Conservation (phyloP, 2,797 vertebrate species). For the Karalla daura region DNA sequence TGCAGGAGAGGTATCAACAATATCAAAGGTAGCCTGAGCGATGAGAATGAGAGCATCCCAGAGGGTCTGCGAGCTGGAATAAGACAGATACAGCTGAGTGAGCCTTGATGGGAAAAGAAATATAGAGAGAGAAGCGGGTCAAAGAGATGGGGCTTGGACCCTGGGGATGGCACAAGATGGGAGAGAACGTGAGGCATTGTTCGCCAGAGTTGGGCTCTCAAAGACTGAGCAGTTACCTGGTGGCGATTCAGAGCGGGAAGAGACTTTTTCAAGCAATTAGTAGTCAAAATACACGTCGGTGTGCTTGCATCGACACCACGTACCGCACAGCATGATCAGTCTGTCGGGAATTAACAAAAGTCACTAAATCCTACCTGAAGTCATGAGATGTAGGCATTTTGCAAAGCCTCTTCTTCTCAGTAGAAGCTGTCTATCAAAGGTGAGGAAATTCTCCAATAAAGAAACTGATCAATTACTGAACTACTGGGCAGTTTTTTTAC, state of each 20-base stretch:
- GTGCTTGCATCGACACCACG: neutral
- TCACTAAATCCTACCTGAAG: no score
- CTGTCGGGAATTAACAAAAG: no score
- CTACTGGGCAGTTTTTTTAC: no score
- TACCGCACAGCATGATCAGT: neutral
- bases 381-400: no score
- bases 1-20: slow-evolving; percentile 55
- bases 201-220: slow-evolving; percentile 44
- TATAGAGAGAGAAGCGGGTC: slow-evolving; percentile 49
- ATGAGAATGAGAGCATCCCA: slow-evolving; percentile 56
- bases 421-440: no score
- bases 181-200: slow-evolving; percentile 46
- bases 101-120: slow-evolving; percentile 63
- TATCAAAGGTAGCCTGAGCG: slow-evolving; percentile 58
- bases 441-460: no score
- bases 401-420: no score
- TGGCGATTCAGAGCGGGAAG: slow-evolving; percentile 30
- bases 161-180: slow-evolving; percentile 54
- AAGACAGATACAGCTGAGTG: slow-evolving; percentile 73
- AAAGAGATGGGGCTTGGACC: slow-evolving; percentile 63
- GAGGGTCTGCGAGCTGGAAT: slow-evolving; percentile 60
- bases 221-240: slow-evolving; percentile 35
- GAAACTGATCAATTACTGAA: no score
- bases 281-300: slow-evolving; percentile 27
- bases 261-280: slow-evolving; percentile 25